Base-by-base conservation (phyloP, 2,113 vertebrate genomes). In the Herpailurus yagouaroundi region DNA sequence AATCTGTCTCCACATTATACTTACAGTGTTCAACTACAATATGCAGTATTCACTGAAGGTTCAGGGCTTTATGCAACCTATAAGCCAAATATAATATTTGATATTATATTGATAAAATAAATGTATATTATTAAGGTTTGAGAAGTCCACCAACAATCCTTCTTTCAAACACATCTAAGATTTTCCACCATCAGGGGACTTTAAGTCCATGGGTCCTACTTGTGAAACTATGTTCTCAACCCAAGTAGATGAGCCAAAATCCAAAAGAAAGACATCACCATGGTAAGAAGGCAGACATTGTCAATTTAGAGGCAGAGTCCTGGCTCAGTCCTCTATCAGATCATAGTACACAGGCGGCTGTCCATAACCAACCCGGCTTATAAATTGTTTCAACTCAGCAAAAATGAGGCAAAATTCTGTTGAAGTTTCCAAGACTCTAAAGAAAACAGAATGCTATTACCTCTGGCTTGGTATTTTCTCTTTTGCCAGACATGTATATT, bases 91-190 rank as follows among this genome's bases (percentile, higher is more conserved):
- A 81, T 0, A 82, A 11, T 41, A 55, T 63, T n/a, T 25, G 29
- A 95, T 87, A 91, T 38, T 82, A 31, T 89, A 87, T 81, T 92
- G 64, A 89, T 69, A 96, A 80, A 92, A 38, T 21, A 89, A 86
- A 29, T 16, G 14, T 14, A 80, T 36, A 33, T 12, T 33, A 83
- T 74, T 83, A 95, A 76, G 68, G 50, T 8, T 52, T 90, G 87
- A 96, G 74, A 94, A 97, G 80, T 88, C 41, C 7, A 93, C 27
- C 33, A 91, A 50, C 21, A 77, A 64, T 95, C 60, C 94, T 94
- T 93, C 64, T 79, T 31, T 79, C 69, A 89, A 93, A 52, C n/a
- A 84, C 11, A 3, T 50, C 66, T 66, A 27, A 50, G n/a, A 4
- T 93, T 96, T 97, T 88, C 33, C 66, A n/a, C 36, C 33, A 82